Percentiles rank a stretch among this genome's conserved stretches.
Evolutionary conservation across 2,113 vertebrate species (phyloP).

Genomic region (Heliornis fulica): DNA sequence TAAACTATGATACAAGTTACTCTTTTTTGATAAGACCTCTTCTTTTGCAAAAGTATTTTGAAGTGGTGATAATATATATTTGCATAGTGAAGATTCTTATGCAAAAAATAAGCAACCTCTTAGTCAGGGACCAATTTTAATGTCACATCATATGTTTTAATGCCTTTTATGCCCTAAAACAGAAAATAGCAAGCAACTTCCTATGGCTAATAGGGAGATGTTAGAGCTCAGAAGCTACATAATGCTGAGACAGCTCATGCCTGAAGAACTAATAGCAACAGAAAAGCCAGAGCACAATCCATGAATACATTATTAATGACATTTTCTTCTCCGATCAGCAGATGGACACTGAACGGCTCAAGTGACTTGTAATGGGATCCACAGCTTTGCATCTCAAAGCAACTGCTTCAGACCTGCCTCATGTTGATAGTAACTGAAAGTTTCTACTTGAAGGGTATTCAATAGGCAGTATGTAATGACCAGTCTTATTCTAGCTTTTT

Average conservation of each 20-base stretch:
- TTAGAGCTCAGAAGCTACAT: background rate
- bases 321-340: constrained; percentile 36
- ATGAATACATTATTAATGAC: constrained; percentile 44
- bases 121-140: background rate
- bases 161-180: background rate
- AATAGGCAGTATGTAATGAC: background rate
- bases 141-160: background rate
- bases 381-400: background rate
- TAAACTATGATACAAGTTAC: background rate
- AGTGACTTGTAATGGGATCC: constrained; percentile 37
- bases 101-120: background rate
- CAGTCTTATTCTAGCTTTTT: background rate
- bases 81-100: background rate
- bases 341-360: background rate
- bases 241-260: background rate
- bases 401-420: background rate
- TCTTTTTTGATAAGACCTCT: background rate
- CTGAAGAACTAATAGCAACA: background rate
- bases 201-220: background rate
- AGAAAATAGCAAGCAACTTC: background rate
- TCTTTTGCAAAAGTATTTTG: background rate
- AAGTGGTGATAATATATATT: background rate
- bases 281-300: background rate
- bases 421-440: background rate
- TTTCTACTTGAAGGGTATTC: background rate